These are phyloP conservation scores for Porites cylindrica DNA, from an alignment of 92 coral and sea anemone species.

Conservation along the genomic window DNA sequence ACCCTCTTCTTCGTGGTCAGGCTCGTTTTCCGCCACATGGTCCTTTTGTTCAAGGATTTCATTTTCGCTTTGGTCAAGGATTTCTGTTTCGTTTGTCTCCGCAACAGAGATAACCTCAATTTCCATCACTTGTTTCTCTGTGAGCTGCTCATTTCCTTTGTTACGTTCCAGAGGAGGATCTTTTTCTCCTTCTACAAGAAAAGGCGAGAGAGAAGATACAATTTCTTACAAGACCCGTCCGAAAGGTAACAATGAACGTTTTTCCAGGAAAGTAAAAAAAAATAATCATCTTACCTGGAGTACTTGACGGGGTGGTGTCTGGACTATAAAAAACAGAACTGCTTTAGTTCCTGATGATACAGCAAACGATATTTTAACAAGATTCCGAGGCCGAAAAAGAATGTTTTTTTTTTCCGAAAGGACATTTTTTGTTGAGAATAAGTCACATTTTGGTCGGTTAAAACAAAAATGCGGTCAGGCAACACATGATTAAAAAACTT, in stretches of 20 bases:
- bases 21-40: neutral
- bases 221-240: neutral
- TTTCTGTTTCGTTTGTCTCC: constrained; percentile 4
- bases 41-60: constrained; percentile 1
- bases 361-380: neutral
- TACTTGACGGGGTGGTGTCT: constrained; percentile 32
- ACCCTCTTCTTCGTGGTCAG: too few relatives aligned
- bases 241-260: too few relatives aligned
- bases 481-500: too few relatives aligned
- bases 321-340: neutral
- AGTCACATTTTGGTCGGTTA: too few relatives aligned
- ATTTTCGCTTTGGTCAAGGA: neutral
- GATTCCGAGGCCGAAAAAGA: too few relatives aligned
- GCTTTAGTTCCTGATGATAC: neutral
- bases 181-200: constrained; percentile 25
- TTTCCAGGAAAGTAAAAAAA: too few relatives aligned
- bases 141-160: neutral
- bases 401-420: too few relatives aligned
- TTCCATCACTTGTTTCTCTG: neutral
- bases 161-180: neutral
- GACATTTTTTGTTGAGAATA: too few relatives aligned
- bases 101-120: neutral
- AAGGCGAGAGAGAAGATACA: neutral
- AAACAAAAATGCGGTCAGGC: too few relatives aligned
- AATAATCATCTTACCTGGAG: constrained; percentile 17